Percentiles rank a stretch among this genome's conserved stretches.
Evolutionary conservation across 2,888 invertebrate species (phyloP).

Genomic region (Chymomyza procnemis): DNA sequence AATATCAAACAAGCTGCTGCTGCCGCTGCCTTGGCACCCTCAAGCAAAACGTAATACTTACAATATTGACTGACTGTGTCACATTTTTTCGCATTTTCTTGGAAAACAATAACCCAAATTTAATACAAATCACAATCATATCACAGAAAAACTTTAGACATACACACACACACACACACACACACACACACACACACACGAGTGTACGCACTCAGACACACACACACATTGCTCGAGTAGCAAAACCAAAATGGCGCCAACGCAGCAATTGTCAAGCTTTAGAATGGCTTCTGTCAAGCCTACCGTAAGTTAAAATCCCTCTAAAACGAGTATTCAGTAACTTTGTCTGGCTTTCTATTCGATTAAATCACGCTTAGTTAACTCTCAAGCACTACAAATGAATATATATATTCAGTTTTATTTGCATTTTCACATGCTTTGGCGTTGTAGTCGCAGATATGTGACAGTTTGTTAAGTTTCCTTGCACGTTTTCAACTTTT

Average conservation of each 20-base stretch:
- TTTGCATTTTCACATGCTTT: constrained; percentile 33
- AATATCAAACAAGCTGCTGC: background rate
- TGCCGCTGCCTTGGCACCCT: background rate
- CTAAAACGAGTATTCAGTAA: background rate
- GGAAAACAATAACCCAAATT: constrained; percentile 61
- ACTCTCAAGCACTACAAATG: background rate
- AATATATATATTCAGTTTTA: constrained; percentile 21
- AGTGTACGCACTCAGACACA: background rate
- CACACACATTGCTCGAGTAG: too few species aligned
- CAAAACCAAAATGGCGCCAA: constrained; percentile 4
- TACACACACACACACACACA: background rate
- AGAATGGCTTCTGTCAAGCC: constrained; percentile 24
- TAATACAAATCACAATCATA: constrained; percentile 46
- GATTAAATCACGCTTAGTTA: constrained; percentile 50
- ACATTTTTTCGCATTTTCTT: constrained; percentile 17
- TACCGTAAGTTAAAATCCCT: constrained; percentile 8
- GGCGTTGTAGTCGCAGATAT: constrained; percentile 12
- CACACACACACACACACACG: background rate
- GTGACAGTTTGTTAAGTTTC: constrained; percentile 23
- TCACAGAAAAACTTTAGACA: background rate
- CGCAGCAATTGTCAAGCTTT: constrained; percentile 28
- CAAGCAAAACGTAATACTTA: constrained; percentile 56
- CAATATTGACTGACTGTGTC: constrained; percentile 54
- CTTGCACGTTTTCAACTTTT: background rate
- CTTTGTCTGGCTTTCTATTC: constrained; percentile 31